phyloP scores from a whole-genome alignment of 2,113 vertebrate genomes.

The Sisor rabdophorus region DNA sequence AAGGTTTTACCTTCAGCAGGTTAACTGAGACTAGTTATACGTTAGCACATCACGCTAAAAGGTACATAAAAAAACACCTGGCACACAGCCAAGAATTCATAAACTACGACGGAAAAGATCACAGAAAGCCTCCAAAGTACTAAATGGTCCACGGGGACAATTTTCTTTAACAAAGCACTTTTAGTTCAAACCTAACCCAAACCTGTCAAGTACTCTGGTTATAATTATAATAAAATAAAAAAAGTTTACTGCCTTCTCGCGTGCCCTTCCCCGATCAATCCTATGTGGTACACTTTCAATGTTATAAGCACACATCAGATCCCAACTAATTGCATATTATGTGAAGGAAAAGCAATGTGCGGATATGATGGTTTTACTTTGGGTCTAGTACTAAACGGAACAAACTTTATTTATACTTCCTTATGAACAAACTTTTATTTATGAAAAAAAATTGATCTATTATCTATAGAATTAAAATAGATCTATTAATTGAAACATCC shows the following conservation, averaged over 20 bases:
- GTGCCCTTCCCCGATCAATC: background rate
- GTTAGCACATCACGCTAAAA: background rate
- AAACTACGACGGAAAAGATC: constrained; percentile 9
- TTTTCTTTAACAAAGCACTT: constrained; percentile 9
- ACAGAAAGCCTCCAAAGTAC: background rate
- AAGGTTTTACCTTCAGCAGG: too few species aligned
- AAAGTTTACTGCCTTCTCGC: too few species aligned
- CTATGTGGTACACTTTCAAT: background rate
- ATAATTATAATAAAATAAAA: background rate
- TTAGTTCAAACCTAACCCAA: background rate
- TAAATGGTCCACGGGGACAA: constrained; percentile 2
- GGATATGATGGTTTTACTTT: too few species aligned
- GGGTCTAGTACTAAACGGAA: too few species aligned
- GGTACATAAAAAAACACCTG: background rate
- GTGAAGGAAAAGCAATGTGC: too few species aligned
- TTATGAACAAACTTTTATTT: too few species aligned
- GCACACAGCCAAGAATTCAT: constrained; percentile 1
- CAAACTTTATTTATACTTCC: too few species aligned
- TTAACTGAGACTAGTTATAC: background rate
- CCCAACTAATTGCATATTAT: too few species aligned
- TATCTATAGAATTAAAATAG: too few species aligned
- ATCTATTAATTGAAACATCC: too few species aligned
- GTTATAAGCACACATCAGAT: background rate
- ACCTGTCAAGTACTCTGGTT: background rate
- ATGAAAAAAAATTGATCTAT: too few species aligned